These are phyloP conservation scores for Microcebus ravelobensis DNA, from an alignment of 2,113 vertebrate species.

Conservation along the genomic window DNA sequence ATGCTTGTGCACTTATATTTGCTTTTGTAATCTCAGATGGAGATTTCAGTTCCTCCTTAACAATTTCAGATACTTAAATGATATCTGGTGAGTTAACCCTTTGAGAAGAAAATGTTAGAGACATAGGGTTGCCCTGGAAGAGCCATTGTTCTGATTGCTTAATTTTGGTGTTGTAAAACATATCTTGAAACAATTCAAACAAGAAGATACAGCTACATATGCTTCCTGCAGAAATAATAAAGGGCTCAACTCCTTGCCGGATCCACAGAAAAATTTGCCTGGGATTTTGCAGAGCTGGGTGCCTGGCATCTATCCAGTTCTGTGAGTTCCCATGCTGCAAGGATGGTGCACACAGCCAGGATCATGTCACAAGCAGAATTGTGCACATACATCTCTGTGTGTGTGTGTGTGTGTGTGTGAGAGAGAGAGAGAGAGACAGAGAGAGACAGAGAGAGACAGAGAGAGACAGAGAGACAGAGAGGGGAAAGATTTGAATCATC, in stretches of 20 bases:
- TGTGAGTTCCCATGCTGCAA: not conserved
- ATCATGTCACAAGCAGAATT: not conserved
- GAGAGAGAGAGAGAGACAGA: not conserved
- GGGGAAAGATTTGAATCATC: not conserved
- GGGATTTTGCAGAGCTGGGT: too few species aligned
- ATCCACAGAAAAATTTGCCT: not conserved
- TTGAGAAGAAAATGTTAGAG: not conserved
- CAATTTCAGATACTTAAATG: not conserved
- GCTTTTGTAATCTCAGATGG: conserved; percentile 1
- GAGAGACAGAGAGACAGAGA: not conserved
- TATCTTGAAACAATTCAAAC: not conserved
- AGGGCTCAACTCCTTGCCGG: not conserved
- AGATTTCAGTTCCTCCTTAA: not conserved
- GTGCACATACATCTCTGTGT: not conserved
- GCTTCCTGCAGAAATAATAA: not conserved
- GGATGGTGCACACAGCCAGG: not conserved
- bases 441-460: not conserved
- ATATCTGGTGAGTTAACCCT: not conserved
- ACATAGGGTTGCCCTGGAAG: not conserved
- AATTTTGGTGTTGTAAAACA: not conserved
- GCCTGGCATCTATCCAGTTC: not conserved
- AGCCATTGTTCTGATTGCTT: not conserved
- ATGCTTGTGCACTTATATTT: not conserved
- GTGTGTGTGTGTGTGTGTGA: not conserved
- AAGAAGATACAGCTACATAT: not conserved